These are phyloP conservation scores for Drosophila leontia DNA, from an alignment of 1,140 invertebrate genomes.

Conservation along the genomic window DNA sequence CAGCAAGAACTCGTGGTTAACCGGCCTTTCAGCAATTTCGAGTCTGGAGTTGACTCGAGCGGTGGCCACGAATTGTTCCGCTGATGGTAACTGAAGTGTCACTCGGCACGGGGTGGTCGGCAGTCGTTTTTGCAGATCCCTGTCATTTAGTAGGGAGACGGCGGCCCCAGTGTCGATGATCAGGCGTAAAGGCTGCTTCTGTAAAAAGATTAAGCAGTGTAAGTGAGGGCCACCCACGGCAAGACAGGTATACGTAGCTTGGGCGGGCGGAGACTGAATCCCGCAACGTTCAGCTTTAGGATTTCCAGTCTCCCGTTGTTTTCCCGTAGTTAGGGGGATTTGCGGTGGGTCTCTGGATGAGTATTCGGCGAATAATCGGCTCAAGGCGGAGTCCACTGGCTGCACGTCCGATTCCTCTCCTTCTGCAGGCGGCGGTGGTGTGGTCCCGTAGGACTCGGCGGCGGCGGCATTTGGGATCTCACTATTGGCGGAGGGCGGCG, in stretches of 20 bases:
- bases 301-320: neutral
- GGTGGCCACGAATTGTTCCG: no score
- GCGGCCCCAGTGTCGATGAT: conserved; percentile 2
- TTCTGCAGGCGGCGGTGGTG: no score
- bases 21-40: no score
- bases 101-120: no score
- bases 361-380: neutral
- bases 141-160: neutral
- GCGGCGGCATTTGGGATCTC: no score
- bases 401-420: neutral
- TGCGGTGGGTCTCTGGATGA: neutral
- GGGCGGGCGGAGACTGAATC: neutral
- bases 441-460: no score
- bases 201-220: neutral
- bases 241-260: neutral
- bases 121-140: no score
- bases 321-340: neutral
- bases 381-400: neutral
- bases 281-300: neutral
- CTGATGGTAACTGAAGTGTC: no score
- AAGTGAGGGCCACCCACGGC: neutral
- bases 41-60: no score
- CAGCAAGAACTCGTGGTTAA: no score
- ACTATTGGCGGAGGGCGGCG: no score
- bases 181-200: neutral